Percentiles rank a stretch among this genome's conserved stretches.
Evolutionary conservation across 2,888 invertebrate genomes (phyloP).

Genomic region (Eristalis arbustorum): DNA sequence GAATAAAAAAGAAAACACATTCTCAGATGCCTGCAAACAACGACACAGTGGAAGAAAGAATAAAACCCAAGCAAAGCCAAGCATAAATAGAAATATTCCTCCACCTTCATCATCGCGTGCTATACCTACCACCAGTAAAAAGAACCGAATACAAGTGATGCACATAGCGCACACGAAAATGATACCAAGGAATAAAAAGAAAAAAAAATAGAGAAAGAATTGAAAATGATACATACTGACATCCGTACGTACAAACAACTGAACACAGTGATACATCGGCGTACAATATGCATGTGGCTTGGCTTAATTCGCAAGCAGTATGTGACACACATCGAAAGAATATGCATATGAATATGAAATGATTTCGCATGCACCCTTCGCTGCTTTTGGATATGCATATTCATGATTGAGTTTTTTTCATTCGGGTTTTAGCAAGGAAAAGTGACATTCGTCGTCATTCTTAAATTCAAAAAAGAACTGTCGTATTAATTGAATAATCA

Average conservation of each 20-base stretch:
- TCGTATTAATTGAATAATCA: neutral
- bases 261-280: neutral
- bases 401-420: neutral
- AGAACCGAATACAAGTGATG: slow-evolving; percentile 26
- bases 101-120: slow-evolving; percentile 42
- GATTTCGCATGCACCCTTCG: slow-evolving; percentile 20
- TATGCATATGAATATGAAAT: slow-evolving; percentile 29
- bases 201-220: neutral
- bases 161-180: slow-evolving; percentile 5
- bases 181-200: neutral
- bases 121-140: slow-evolving; percentile 17
- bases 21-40: neutral
- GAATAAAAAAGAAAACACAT: slow-evolving; percentile 25
- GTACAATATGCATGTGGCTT: neutral
- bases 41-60: slow-evolving; percentile 18
- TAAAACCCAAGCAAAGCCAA: slow-evolving; percentile 31
- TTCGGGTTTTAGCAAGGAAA: neutral
- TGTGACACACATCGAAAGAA: slow-evolving; percentile 22
- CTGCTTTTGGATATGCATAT: neutral
- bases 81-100: slow-evolving; percentile 58
- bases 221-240: slow-evolving; percentile 36
- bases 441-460: neutral
- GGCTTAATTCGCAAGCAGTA: neutral
- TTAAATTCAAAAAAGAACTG: neutral
- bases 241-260: neutral